Evolutionary conservation across 2,797 vertebrate species (phyloP).

Genomic region (Gymnothorax javanicus): DNA sequence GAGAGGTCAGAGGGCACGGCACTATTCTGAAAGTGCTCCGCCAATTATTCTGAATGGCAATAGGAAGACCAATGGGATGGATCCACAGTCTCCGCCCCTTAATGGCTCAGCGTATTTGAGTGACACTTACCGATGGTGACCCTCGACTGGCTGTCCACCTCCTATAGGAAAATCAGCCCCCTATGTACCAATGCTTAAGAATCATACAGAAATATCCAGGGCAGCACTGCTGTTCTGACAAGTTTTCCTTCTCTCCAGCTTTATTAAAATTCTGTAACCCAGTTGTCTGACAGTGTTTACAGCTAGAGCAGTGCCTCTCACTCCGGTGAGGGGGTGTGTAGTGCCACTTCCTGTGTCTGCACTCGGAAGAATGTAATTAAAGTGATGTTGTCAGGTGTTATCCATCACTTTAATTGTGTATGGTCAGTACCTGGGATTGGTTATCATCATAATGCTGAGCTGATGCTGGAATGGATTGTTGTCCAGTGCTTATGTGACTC

Average conservation of each 20-base stretch:
- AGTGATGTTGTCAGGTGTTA: neutral
- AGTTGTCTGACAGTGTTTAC: neutral
- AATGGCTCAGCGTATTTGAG: neutral
- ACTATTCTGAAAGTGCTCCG: neutral
- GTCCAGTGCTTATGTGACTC: neutral
- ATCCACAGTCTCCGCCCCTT: neutral
- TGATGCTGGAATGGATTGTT: neutral
- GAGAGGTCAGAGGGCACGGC: neutral
- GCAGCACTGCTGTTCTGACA: neutral
- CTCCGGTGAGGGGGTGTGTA: neutral
- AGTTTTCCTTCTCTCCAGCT: neutral
- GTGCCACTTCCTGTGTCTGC: neutral
- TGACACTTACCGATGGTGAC: neutral
- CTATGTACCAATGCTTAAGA: neutral
- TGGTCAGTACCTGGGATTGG: neutral
- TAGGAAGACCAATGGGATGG: neutral
- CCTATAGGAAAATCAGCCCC: neutral
- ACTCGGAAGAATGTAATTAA: neutral
- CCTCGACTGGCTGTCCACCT: neutral
- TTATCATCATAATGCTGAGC: neutral
- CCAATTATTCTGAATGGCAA: neutral
- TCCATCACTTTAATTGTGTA: slow-evolving; percentile 3
- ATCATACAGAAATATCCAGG: neutral
- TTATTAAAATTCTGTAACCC: slow-evolving; percentile 4
- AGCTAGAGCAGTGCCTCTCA: neutral